Base-by-base conservation (phyloP, 2,797 vertebrate genomes). In the Oreonectes daqikongensis region DNA sequence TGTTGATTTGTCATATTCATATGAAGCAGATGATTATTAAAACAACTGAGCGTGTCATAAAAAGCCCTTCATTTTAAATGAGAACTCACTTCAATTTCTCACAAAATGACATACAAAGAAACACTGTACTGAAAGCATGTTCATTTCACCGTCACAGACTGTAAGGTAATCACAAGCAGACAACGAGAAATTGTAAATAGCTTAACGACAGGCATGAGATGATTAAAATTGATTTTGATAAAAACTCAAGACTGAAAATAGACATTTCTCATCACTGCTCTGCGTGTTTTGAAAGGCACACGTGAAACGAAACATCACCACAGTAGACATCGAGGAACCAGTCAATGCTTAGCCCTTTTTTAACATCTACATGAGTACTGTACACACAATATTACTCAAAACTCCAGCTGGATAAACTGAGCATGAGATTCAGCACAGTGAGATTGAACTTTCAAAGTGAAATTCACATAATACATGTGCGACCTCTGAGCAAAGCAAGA, bases 251-350 rank as follows among this genome's bases (percentile, higher is more conserved):
- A 67, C 42, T 73, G n/a, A 77, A 67, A 77, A 70, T 57, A 72
- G 65, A 66, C 53, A 20, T 74, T 38, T 63, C 32, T 71, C 26
- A 26, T 61, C 64, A 78, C 73, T 82, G 83, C 78, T 78, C 53
- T 66, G 59, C 52, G 60, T 65, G 7, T 70, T 61, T 61, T 67
- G 6, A 70, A 84, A 84, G 83, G 83, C 83, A 84, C 83, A 69
- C 46, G 57, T n/a, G 74, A 63, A 72, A 78, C 52, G 22, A 7
- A 61, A 77, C 64, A 65, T 22, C 44, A 53, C 18, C 8, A 69
- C 28, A 38, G 20, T 53, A 68, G 1, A 0, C 59, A n/a, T n/a
- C n/a, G n/a, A n/a, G n/a, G n/a, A n/a, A n/a, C n/a, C n/a, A n/a
- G n/a, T n/a, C 15, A 18, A 67, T 24, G 53, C 42, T 69, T 67